Evolutionary conservation across 2,797 vertebrate genomes (phyloP).

Genomic region (Heliangelus exortis): DNA sequence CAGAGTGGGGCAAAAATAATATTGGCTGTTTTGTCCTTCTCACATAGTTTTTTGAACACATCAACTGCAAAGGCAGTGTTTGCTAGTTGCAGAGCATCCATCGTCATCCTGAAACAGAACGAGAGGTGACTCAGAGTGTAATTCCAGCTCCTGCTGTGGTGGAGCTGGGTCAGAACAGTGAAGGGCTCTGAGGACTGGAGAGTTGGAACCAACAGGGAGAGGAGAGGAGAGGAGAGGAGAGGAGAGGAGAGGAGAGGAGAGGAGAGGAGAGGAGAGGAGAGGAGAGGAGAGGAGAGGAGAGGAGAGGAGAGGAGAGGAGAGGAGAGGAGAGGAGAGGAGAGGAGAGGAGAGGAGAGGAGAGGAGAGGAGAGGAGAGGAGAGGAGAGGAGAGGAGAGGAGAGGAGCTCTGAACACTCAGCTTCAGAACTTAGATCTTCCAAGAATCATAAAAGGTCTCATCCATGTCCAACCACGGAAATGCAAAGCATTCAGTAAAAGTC

Average conservation of each 20-base stretch:
- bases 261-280: too few species aligned
- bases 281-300: not conserved
- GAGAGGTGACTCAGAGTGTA: not conserved
- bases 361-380: too few species aligned
- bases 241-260: too few species aligned
- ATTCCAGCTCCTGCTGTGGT: not conserved
- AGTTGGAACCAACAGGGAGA: not conserved
- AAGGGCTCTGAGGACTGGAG: not conserved
- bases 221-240: too few species aligned
- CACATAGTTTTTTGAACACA: slow-evolving; percentile 78
- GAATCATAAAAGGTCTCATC: not conserved
- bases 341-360: too few species aligned
- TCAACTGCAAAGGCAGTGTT: slow-evolving; percentile 82
- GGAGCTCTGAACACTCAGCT: not conserved
- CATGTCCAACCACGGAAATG: not conserved
- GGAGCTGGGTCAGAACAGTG: not conserved
- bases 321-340: too few species aligned
- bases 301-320: too few species aligned
- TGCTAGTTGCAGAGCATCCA: slow-evolving; percentile 78
- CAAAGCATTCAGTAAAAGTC: not conserved
- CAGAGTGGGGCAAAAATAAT: slow-evolving; percentile 81
- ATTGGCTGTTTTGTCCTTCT: slow-evolving; percentile 72
- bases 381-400: too few species aligned
- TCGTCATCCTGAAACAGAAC: slow-evolving; percentile 71
- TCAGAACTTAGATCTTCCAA: not conserved